Conservation (phyloP, 2,888 invertebrate genomes). For the Ichneumon xanthorius region DNA sequence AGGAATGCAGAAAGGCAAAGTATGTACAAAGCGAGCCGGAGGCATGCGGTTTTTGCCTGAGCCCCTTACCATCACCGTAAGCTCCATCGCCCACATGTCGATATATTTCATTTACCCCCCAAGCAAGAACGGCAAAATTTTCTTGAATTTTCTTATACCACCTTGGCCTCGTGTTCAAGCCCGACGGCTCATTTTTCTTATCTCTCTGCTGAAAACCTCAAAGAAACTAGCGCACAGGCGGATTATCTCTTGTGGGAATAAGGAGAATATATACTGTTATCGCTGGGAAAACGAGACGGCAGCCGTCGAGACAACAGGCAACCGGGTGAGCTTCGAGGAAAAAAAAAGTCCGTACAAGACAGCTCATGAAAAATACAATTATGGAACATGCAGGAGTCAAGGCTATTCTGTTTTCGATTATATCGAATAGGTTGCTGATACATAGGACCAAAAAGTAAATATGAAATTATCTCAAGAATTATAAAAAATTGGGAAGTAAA, state of each 20-base stretch:
- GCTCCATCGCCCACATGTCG: neutral
- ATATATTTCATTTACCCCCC: neutral
- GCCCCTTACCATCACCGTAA: conserved; percentile 3
- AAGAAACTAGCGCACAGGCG: neutral
- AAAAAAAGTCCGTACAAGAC: neutral
- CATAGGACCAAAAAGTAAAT: neutral
- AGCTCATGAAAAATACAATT: conserved; percentile 19
- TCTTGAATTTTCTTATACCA: conserved; percentile 17
- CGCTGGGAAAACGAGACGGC: neutral
- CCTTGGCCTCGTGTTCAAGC: neutral
- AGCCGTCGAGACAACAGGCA: conserved; percentile 38
- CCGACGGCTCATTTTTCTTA: conserved; percentile 35
- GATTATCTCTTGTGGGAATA: conserved; percentile 31
- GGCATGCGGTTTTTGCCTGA: neutral
- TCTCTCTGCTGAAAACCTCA: conserved; percentile 29
- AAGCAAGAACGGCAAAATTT: conserved; percentile 4
- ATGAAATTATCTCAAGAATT: too few species aligned
- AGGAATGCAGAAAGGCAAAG: conserved; percentile 2
- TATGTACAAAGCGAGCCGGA: neutral
- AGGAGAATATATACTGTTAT: conserved; percentile 10
- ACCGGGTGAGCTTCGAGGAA: neutral
- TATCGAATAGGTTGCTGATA: neutral
- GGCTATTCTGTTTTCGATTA: conserved; percentile 10
- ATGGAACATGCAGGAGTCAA: neutral
- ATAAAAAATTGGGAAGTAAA: too few species aligned